These are phyloP conservation scores for Microcaecilia unicolor DNA, from an alignment of 2,797 vertebrate species.

Conservation along the genomic window DNA sequence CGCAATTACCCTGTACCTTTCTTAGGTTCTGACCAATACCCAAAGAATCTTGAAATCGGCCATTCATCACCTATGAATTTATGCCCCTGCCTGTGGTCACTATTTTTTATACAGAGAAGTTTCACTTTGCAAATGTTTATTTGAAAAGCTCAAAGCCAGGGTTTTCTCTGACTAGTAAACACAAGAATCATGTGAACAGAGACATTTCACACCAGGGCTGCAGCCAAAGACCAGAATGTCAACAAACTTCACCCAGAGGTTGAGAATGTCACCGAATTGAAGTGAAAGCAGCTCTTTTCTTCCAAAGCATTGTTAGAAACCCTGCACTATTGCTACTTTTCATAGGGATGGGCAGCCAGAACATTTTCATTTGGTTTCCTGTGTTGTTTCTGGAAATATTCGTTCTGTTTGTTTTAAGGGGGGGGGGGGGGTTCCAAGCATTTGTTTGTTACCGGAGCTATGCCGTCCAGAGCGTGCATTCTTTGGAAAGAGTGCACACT, in stretches of 20 bases:
- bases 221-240: constrained; percentile 62
- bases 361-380: no score
- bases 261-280: constrained; percentile 63
- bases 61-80: constrained; percentile 70
- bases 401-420: no score
- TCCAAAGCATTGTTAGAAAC: no score
- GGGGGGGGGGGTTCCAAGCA: no score
- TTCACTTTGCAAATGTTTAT: constrained; percentile 46
- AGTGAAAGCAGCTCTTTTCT: constrained; percentile 59
- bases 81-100: constrained; percentile 62
- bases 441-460: no score
- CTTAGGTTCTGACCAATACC: constrained; percentile 68
- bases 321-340: no score
- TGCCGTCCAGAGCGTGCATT: no score
- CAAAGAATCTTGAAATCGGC: constrained; percentile 69
- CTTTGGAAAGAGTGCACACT: no score
- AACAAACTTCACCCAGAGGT: constrained; percentile 55
- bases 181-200: constrained; percentile 64
- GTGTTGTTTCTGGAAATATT: no score
- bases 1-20: constrained; percentile 59
- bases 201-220: constrained; percentile 66
- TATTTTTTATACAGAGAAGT: constrained; percentile 55
- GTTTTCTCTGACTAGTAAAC: constrained; percentile 68
- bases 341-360: no score
- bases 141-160: constrained; percentile 43